A percentile compares a stretch with the other conserved stretches of the same genome.
Conservation (phyloP, 1,140 invertebrate species). For the Calycopis cecrops region DNA sequence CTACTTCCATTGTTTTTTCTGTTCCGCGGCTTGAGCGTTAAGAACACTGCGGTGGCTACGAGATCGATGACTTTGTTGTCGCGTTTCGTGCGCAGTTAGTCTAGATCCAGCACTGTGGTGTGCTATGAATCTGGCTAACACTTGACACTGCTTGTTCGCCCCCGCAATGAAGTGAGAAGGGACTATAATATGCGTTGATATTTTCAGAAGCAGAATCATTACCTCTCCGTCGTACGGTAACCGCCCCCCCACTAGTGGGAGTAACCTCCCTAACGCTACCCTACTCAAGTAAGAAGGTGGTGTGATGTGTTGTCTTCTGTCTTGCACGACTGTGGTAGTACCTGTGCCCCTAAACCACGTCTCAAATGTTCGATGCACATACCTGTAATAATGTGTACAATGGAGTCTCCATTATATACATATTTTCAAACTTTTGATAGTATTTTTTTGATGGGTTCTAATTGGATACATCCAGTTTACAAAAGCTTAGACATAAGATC, state of each 20-base stretch:
- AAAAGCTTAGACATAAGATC: no score
- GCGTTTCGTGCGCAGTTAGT: no score
- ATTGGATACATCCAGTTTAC: no score
- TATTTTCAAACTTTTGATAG: no score
- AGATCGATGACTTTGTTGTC: no score
- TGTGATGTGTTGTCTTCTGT: conserved; percentile 11
- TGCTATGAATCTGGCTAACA: no score
- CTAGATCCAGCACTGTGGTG: no score
- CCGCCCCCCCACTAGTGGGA: conserved; percentile 35
- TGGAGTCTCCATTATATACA: no score
- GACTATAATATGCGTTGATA: not conserved
- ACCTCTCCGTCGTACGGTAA: conserved; percentile 33
- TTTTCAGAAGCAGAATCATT: conserved; percentile 39
- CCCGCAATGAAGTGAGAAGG: not conserved
- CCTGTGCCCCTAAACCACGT: conserved; percentile 5
- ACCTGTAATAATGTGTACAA: conserved; percentile 1
- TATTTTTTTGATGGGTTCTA: no score
- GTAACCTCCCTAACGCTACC: conserved; percentile 26
- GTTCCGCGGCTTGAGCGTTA: no score
- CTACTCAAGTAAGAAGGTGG: conserved; percentile 41
- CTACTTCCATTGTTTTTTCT: no score
- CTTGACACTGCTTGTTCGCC: not conserved
- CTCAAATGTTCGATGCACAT: conserved; percentile 5
- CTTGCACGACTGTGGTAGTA: not conserved
- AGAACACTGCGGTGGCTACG: no score